These are phyloP conservation scores for Nymphicus hollandicus DNA, from an alignment of 2,113 vertebrate genomes.

Conservation along the genomic window DNA sequence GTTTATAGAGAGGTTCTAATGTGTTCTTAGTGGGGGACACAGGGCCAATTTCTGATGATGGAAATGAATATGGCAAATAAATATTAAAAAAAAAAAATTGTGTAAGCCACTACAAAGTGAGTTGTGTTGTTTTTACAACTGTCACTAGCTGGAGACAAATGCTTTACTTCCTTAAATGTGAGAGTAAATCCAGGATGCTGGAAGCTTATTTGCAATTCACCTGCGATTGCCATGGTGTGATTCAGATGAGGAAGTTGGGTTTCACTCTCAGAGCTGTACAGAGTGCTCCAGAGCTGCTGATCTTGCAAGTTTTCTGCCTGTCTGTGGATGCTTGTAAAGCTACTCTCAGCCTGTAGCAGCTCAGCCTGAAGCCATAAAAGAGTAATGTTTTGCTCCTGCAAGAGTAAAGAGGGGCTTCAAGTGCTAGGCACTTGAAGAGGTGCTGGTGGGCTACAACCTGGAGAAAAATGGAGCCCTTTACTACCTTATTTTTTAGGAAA, in stretches of 20 bases:
- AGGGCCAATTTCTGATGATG: background rate
- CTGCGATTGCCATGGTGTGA: background rate
- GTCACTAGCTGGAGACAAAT: background rate
- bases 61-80: background rate
- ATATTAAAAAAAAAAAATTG: background rate
- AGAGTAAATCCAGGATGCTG: background rate
- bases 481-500: background rate
- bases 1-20: background rate
- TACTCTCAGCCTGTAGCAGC: background rate
- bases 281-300: background rate
- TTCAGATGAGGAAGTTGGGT: background rate
- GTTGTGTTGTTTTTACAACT: background rate
- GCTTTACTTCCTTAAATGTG: background rate
- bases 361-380: background rate
- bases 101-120: background rate
- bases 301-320: background rate
- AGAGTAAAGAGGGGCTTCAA: background rate
- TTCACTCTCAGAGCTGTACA: background rate
- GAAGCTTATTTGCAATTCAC: background rate
- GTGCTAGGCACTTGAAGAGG: background rate
- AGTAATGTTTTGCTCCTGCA: background rate
- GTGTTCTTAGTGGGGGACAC: background rate
- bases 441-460: background rate
- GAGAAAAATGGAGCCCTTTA: background rate
- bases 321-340: background rate